Evolutionary conservation across 2,888 invertebrate genomes (phyloP).

Genomic region (Tridacna gigas): DNA sequence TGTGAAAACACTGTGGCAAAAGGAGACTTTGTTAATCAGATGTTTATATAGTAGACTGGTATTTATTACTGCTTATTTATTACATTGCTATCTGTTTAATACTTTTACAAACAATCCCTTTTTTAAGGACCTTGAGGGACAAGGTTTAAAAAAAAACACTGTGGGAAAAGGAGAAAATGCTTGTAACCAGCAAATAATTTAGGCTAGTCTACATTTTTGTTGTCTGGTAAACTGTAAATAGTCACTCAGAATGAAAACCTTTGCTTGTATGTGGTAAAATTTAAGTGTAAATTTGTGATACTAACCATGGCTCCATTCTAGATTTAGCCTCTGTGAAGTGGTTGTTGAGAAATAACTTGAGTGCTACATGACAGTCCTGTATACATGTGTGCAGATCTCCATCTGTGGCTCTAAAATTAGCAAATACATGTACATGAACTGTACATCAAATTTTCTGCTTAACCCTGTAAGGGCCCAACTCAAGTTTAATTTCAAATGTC

Average conservation of each 20-base stretch:
- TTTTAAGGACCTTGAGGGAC: background rate
- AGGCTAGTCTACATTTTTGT: too few species aligned
- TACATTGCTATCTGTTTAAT: too few species aligned
- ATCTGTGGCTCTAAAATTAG: conserved; percentile 49
- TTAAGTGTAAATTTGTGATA: background rate
- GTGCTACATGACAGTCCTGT: conserved; percentile 91
- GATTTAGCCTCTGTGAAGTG: conserved; percentile 92
- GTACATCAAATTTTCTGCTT: too few species aligned
- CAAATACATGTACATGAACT: too few species aligned
- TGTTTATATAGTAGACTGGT: too few species aligned
- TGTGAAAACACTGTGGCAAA: too few species aligned
- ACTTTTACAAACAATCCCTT: background rate
- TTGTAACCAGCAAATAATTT: background rate
- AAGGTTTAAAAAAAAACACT: background rate
- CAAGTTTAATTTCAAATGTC: too few species aligned
- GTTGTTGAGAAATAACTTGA: conserved; percentile 97
- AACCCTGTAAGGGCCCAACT: too few species aligned
- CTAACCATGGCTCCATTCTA: conserved; percentile 91
- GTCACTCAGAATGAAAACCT: too few species aligned
- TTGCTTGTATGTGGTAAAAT: background rate
- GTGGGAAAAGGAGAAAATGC: background rate
- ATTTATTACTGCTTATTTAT: too few species aligned
- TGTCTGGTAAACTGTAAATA: too few species aligned
- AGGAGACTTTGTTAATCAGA: too few species aligned
- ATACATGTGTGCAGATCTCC: conserved; percentile 89